These are phyloP conservation scores for Andrena flavipes DNA, from an alignment of 2,888 invertebrate species.

Conservation along the genomic window DNA sequence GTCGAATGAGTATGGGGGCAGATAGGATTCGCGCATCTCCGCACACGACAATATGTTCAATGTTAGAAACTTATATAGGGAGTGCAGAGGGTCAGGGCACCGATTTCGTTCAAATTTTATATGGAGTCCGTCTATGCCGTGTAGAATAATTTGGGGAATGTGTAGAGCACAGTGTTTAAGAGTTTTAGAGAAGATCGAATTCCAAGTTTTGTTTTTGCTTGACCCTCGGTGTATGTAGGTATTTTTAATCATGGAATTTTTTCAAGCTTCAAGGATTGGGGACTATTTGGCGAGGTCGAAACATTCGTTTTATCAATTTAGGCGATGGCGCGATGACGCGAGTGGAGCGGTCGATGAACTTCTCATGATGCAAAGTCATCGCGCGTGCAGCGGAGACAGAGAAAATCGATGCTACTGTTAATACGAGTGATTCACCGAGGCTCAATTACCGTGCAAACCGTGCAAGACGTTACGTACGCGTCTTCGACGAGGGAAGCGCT, in stretches of 20 bases:
- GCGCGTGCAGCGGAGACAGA: slow-evolving; percentile 3
- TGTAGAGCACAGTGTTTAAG: too few species aligned
- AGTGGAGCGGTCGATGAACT: slow-evolving; percentile 43
- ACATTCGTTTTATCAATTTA: slow-evolving; percentile 12
- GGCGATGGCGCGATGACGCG: slow-evolving; percentile 7
- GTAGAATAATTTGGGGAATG: too few species aligned
- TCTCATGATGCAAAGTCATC: slow-evolving; percentile 31
- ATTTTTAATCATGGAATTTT: background rate
- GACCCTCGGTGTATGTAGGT: too few species aligned
- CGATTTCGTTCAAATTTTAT: too few species aligned
- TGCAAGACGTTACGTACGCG: slow-evolving; percentile 23
- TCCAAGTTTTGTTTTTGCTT: too few species aligned
- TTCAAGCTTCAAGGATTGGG: background rate
- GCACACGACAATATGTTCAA: too few species aligned
- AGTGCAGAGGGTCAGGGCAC: too few species aligned
- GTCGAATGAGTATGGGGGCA: too few species aligned
- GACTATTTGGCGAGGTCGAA: background rate
- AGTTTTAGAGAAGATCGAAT: too few species aligned
- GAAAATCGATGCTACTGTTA: slow-evolving; percentile 51
- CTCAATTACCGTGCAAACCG: slow-evolving; percentile 43
- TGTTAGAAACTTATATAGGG: too few species aligned
- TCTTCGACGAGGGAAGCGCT: slow-evolving; percentile 14
- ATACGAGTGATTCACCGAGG: slow-evolving; percentile 45
- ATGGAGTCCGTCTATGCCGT: too few species aligned
- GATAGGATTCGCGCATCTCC: background rate